phyloP scores from a whole-genome alignment of 2,797 vertebrate species.

The Antennarius maculatus region DNA sequence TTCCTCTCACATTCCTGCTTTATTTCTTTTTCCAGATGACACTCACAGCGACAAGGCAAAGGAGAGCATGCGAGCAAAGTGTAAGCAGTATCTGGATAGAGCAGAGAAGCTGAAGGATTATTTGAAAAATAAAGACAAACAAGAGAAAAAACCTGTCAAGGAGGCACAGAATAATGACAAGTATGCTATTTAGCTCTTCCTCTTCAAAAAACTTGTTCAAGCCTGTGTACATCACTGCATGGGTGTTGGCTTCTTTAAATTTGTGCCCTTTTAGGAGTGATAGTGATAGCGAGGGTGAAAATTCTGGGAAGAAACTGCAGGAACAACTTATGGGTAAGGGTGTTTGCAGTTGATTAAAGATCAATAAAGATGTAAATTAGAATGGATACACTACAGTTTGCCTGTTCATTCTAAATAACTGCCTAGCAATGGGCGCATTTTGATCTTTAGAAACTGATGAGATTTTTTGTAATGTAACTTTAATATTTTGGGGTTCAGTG shows the following conservation, averaged over 20 bases:
- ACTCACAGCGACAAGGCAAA: constrained; percentile 96
- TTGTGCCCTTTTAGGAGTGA: constrained; percentile 87
- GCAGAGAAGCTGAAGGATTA: constrained; percentile 97
- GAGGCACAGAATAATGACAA: constrained; percentile 95
- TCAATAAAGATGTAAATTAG: background rate
- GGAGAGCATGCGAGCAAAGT: constrained; percentile 95
- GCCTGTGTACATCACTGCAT: background rate
- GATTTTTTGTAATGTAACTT: background rate
- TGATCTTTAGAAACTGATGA: background rate
- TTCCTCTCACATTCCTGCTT: background rate
- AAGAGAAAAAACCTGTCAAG: constrained; percentile 92
- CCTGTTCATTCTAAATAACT: background rate
- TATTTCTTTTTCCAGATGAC: constrained; percentile 83
- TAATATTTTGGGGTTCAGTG: background rate
- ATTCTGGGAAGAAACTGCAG: constrained; percentile 96
- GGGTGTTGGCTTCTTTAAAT: constrained; percentile 16
- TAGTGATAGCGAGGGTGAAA: constrained; percentile 96
- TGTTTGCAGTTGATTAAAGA: background rate
- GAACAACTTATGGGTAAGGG: constrained; percentile 96
- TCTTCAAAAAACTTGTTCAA: background rate
- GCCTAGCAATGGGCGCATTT: background rate
- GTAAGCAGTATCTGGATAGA: constrained; percentile 94
- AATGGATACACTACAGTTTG: background rate
- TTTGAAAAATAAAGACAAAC: constrained; percentile 91
- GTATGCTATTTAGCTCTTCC: constrained; percentile 64